Evolutionary conservation across 2,797 vertebrate species (phyloP).

Genomic region (Chelidonichthys spinosus): DNA sequence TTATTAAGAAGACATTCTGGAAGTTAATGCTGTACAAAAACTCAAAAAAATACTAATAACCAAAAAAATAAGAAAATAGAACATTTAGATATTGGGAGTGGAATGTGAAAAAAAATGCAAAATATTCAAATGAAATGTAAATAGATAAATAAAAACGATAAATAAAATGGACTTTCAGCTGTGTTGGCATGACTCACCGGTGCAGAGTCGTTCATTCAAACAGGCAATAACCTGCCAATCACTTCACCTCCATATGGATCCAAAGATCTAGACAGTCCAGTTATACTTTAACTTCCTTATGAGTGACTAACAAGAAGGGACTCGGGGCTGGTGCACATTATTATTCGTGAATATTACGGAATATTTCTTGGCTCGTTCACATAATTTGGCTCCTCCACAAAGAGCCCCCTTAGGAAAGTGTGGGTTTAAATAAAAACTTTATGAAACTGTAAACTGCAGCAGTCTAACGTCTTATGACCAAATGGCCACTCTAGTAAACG

Average conservation of each 20-base stretch:
- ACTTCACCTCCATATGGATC: too few species aligned
- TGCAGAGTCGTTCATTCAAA: background rate
- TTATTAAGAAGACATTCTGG: background rate
- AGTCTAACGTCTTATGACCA: background rate
- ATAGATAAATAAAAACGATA: background rate
- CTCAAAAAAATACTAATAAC: too few species aligned
- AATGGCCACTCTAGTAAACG: background rate
- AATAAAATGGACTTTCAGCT: background rate
- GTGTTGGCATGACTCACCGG: too few species aligned
- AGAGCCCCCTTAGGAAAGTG: background rate
- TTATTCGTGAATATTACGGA: background rate
- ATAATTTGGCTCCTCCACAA: too few species aligned
- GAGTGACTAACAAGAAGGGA: background rate
- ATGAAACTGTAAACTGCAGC: background rate
- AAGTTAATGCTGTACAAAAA: too few species aligned
- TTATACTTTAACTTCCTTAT: background rate
- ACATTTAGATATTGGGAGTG: background rate
- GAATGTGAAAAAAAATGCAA: background rate
- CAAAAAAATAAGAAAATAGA: too few species aligned
- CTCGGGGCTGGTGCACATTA: background rate
- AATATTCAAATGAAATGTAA: background rate
- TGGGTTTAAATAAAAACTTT: background rate
- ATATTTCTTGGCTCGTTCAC: too few species aligned
- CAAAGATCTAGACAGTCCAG: background rate
- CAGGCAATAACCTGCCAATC: background rate